These are phyloP conservation scores for Tenualosa thibaudeaui DNA, from an alignment of 2,797 vertebrate species.

Conservation along the genomic window DNA sequence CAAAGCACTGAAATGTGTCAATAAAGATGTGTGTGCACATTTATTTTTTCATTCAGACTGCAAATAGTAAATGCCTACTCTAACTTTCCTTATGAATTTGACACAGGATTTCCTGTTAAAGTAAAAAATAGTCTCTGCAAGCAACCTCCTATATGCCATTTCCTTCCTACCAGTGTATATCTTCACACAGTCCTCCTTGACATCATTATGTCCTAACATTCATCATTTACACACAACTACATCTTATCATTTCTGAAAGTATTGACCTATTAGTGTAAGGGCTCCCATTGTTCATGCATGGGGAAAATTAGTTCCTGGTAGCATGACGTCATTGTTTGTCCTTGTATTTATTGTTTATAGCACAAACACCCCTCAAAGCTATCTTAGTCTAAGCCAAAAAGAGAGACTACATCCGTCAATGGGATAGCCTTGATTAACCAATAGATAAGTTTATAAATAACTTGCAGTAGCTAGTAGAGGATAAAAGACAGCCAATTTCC, in stretches of 20 bases:
- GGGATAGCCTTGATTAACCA: neutral
- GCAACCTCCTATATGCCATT: neutral
- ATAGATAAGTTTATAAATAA: constrained; percentile 12
- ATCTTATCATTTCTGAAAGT: neutral
- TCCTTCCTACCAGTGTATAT: neutral
- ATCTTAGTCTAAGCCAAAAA: constrained; percentile 7
- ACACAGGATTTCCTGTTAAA: neutral
- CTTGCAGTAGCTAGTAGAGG: neutral
- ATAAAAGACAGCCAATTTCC: constrained; percentile 13
- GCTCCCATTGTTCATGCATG: neutral
- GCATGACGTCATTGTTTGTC: neutral
- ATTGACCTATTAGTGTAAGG: neutral
- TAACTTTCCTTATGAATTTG: neutral
- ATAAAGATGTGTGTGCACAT: too few relatives aligned
- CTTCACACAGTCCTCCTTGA: neutral
- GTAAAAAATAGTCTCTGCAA: neutral
- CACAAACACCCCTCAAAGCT: neutral
- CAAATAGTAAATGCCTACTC: neutral
- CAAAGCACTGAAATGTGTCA: too few relatives aligned
- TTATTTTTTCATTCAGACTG: too few relatives aligned
- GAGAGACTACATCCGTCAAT: neutral
- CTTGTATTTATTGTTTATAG: neutral
- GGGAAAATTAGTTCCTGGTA: neutral
- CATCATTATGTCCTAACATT: neutral
- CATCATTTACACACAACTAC: neutral